Base-by-base conservation (phyloP, 2,888 invertebrate genomes). In the Drosophila planitibia region DNA sequence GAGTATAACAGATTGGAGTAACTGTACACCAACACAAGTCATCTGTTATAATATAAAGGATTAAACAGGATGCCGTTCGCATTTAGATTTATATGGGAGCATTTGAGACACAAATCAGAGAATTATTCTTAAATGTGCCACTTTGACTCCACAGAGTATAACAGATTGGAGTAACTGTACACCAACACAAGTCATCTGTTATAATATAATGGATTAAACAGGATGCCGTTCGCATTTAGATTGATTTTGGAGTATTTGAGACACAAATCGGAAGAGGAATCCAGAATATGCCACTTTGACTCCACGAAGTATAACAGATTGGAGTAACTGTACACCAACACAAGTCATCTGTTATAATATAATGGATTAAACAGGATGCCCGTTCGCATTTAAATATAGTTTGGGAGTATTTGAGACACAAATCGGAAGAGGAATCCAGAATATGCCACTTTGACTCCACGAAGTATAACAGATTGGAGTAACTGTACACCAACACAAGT, bases 281-380 rank as follows among this genome's bases (percentile, higher is more conserved):
- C n/a, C n/a, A n/a, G n/a, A 28, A 35, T 35, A 60, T 60, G 60
- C 60, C 57, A 71, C 60, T 60, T 60, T 49, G 28, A 28, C 60
- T 60, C 57, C 49, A 33, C 28, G 0, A 37, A 14, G 2, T 28
- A 57, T 25, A 53, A 53, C 41, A 41, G 41, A 41, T 25, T 39
- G 2, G 14, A 4, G 12, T 1, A 7, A 25, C 4, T 55, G 66
- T 76, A 52, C 63, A 60, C 76, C 53, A 71, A 75, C 66, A 67
- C 60, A 68, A 81, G 72, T 81, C 76, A 71, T 74, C 81, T 83
- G 69, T 58, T 54, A 30, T 75, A 73, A 59, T 61, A 73, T 73
- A 16, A 44, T 0, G 0, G 19, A 65, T 57, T 69, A 68, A 51
- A 53, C 64, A 65, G 64, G 64, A 65, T 65, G 64, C 64, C 64